phyloP scores from a whole-genome alignment of 2,113 vertebrate species.

The Neolamprologus variostigma region DNA sequence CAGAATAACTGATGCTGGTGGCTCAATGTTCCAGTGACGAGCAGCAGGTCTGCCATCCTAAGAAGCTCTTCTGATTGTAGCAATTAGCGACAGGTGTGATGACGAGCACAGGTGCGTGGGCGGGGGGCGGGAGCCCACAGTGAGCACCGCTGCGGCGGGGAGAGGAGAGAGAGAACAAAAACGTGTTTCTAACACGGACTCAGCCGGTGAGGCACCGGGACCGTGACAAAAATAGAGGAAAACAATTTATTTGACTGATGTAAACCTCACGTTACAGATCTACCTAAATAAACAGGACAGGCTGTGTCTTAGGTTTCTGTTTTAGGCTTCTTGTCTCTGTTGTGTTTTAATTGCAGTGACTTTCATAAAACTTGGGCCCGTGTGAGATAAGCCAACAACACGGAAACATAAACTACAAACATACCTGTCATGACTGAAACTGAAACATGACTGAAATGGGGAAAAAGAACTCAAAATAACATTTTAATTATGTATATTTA shows the following conservation, averaged over 20 bases:
- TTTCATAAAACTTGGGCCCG: not conserved
- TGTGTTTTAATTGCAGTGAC: not conserved
- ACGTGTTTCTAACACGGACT: not conserved
- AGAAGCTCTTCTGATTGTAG: not conserved
- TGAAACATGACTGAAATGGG: not conserved
- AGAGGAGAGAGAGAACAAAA: not conserved
- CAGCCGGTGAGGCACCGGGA: not conserved
- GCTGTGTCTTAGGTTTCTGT: not conserved
- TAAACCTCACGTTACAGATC: fast-evolving
- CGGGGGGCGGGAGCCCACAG: not conserved
- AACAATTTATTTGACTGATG: not conserved
- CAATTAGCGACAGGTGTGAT: fast-evolving
- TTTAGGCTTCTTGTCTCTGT: not conserved
- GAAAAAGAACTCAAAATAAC: fast-evolving
- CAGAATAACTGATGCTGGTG: not conserved
- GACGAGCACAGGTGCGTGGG: not conserved
- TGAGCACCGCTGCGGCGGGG: fast-evolving
- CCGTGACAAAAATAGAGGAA: not conserved
- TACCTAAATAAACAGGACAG: not conserved
- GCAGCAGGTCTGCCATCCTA: not conserved
- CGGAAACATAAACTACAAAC: not conserved
- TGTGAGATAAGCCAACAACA: not conserved
- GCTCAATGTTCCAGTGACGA: not conserved
- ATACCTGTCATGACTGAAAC: not conserved
- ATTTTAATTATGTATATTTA: not conserved